Percentiles rank a stretch among this genome's conserved stretches.
Evolutionary conservation across 2,113 vertebrate species (phyloP).

Genomic region (Toxotes chatareus): DNA sequence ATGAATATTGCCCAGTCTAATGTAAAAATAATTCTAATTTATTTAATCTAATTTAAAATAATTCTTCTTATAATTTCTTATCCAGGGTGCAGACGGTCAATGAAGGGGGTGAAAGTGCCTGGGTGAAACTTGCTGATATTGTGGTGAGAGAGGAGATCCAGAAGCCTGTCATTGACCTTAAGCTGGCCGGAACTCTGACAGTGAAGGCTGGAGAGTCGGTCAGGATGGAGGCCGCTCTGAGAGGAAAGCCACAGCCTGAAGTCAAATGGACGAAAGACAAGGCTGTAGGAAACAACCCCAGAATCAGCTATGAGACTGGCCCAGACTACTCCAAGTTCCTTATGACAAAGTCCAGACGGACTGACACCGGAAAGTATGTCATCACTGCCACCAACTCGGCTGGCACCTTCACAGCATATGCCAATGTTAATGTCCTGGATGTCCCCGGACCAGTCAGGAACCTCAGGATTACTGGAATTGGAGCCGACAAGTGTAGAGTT

Average conservation of each 20-base stretch:
- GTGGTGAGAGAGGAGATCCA: conserved; percentile 95
- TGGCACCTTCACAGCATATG: conserved; percentile 94
- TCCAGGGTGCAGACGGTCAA: conserved; percentile 95
- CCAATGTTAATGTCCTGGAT: conserved; percentile 93
- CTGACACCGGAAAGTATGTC: conserved; percentile 93
- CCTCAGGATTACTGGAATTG: conserved; percentile 91
- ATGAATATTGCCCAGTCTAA: no score
- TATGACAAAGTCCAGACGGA: conserved; percentile 91
- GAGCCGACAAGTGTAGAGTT: conserved; percentile 93
- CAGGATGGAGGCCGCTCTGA: conserved; percentile 92
- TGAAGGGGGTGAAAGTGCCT: conserved; percentile 95
- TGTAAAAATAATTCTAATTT: not conserved
- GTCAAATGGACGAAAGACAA: conserved; percentile 96
- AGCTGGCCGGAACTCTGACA: conserved; percentile 89
- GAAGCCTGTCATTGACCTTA: conserved; percentile 96
- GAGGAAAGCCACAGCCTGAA: conserved; percentile 97
- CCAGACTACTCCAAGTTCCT: conserved; percentile 92
- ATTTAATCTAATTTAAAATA: not conserved
- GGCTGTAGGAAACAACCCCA: conserved; percentile 92
- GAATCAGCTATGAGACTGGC: conserved; percentile 92
- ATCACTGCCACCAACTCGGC: conserved; percentile 94
- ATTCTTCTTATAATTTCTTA: not conserved
- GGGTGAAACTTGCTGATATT: conserved; percentile 94
- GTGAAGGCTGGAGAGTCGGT: conserved; percentile 96
- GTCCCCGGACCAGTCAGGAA: conserved; percentile 94